phyloP scores from a whole-genome alignment of 2,888 invertebrate genomes.

The Hermaeophaga mercurialis region DNA sequence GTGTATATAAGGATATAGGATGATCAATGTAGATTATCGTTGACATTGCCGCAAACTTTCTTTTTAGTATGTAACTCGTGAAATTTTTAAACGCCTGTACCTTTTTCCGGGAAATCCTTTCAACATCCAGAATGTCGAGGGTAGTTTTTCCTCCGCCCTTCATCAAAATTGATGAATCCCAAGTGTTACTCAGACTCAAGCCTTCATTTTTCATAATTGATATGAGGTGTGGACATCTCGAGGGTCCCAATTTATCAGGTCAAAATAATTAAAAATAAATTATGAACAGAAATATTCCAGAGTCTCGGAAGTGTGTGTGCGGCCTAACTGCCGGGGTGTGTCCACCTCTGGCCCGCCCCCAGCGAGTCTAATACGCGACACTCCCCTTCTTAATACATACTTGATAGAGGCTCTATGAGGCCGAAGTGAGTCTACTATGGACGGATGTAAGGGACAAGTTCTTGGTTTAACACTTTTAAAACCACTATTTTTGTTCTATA shows the following conservation, averaged over 20 bases:
- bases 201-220: constrained; percentile 36
- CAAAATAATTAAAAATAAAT: constrained; percentile 45
- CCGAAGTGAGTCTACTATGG: background rate
- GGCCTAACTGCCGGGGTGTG: constrained; percentile 46
- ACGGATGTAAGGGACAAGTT: background rate
- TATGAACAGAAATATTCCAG: constrained; percentile 39
- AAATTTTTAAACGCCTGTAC: background rate
- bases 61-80: too few species aligned
- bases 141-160: background rate
- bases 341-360: constrained; percentile 48
- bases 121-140: background rate
- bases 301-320: constrained; percentile 29
- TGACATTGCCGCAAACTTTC: too few species aligned
- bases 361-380: constrained; percentile 42
- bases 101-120: background rate
- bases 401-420: constrained; percentile 43
- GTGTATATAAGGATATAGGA: too few species aligned
- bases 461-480: too few species aligned
- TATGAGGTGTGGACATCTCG: constrained; percentile 36
- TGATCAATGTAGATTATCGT: too few species aligned
- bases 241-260: constrained; percentile 40
- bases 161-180: constrained; percentile 32
- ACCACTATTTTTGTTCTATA: too few species aligned
- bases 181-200: constrained; percentile 23
- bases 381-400: constrained; percentile 48